phyloP scores from a whole-genome alignment of 2,888 invertebrate species.

The Paralinhomoeus sp. region DNA sequence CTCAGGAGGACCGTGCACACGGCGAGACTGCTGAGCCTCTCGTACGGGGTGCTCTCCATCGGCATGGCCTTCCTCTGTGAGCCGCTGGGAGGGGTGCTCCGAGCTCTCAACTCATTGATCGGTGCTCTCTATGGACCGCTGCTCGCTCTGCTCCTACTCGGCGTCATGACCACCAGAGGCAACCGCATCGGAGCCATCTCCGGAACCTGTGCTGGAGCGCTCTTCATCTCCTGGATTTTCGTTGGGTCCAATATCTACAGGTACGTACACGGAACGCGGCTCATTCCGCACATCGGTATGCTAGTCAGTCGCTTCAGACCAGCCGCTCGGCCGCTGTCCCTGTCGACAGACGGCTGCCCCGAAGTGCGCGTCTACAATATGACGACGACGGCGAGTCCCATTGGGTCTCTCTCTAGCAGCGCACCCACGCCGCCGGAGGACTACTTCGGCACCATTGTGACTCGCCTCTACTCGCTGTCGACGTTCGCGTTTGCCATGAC shows the following conservation, averaged over 20 bases:
- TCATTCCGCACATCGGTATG: too few species aligned
- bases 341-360: too few species aligned
- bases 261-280: too few species aligned
- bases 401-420: too few species aligned
- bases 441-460: too few species aligned
- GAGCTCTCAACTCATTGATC: background rate
- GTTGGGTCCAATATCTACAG: background rate
- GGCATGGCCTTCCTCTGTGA: constrained; percentile 2
- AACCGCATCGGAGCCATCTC: constrained; percentile 2
- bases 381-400: too few species aligned
- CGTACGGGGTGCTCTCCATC: constrained; percentile 1
- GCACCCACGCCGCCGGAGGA: too few species aligned
- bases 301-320: too few species aligned
- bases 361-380: too few species aligned
- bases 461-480: too few species aligned
- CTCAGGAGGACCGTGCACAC: background rate
- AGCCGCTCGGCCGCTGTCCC: too few species aligned
- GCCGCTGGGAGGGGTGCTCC: constrained; percentile 3
- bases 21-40: background rate
- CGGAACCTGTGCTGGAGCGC: background rate
- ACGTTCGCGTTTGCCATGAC: too few species aligned
- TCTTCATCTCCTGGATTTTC: constrained; percentile 1
- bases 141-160: constrained; percentile 2
- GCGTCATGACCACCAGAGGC: constrained; percentile 3
- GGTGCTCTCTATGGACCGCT: constrained; percentile 3